A percentile compares a stretch with the other conserved stretches of the same genome.
phyloP scores from a whole-genome alignment of 2,888 invertebrate genomes.

The Cheilosia variabilis region DNA sequence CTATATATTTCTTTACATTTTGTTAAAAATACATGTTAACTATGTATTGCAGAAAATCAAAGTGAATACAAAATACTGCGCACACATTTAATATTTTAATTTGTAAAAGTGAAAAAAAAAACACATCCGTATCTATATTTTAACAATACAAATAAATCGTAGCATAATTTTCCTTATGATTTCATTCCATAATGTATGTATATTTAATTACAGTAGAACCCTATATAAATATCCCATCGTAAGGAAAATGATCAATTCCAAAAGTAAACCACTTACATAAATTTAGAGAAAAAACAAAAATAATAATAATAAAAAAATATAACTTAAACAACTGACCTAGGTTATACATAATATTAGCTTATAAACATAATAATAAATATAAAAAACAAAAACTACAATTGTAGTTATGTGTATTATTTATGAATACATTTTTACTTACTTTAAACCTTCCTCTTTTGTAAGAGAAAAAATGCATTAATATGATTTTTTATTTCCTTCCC shows the following conservation, averaged over 20 bases:
- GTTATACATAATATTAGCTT: slow-evolving; percentile 47
- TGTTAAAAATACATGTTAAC: background rate
- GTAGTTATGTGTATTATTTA: slow-evolving; percentile 50
- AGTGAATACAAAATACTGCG: slow-evolving; percentile 1
- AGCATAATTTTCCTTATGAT: slow-evolving; percentile 40
- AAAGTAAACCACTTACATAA: slow-evolving; percentile 37
- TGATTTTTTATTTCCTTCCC: slow-evolving; percentile 21
- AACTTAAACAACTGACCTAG: slow-evolving; percentile 38
- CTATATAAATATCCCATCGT: slow-evolving; percentile 53
- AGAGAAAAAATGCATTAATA: slow-evolving; percentile 37
- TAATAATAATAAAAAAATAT: slow-evolving; percentile 13
- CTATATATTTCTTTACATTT: background rate
- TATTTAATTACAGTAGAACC: slow-evolving; percentile 33
- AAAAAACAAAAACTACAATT: slow-evolving; percentile 33
- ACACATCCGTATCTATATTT: slow-evolving; percentile 19
- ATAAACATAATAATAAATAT: slow-evolving; percentile 27
- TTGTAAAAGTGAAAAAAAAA: background rate
- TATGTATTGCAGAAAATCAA: slow-evolving; percentile 4
- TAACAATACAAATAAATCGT: slow-evolving; percentile 3
- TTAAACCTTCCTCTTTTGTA: slow-evolving; percentile 33
- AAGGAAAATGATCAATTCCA: slow-evolving; percentile 59
- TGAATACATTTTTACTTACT: slow-evolving; percentile 24
- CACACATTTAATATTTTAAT: slow-evolving; percentile 35
- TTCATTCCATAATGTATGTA: slow-evolving; percentile 61
- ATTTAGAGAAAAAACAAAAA: slow-evolving; percentile 30